Evolutionary conservation across 2,797 vertebrate genomes (phyloP), one percentile per base, ranked within the genome.

Genomic region (Fistularia commersonii): DNA sequence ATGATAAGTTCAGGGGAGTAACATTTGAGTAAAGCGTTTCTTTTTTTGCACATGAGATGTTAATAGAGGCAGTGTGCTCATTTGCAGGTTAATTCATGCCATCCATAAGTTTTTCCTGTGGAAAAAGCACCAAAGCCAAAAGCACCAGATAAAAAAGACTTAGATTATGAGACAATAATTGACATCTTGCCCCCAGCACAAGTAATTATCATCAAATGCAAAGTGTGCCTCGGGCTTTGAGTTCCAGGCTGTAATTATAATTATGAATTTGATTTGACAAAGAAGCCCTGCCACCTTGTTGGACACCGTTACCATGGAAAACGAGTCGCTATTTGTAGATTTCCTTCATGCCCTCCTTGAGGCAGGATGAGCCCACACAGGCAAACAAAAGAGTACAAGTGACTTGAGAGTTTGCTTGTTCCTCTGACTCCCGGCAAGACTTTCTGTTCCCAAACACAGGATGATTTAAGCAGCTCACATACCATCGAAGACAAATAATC

Each of bases 321-420:
- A 72, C 61, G 49, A 51, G 55, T 36, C 7, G 35, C 6, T 7
- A 54, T 66, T 62, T 57, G 40, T 46, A 43, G 47, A 39, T 53
- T 50, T 43, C 41, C 48, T 68, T 66, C 11, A 4, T 34, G 56
- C 5, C 32, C 41, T 59, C 58, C 76, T 58, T 1, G 53, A 45
- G 77, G 73, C 73, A 48, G 48, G 46, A 61, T 8, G 53, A 74
- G 55, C 72, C 68, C 51, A 49, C 12, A 23, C 49, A 41, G 36
- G 57, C 66, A 88, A 85, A 85, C 79, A 74, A 54, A 70, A 73
- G 74, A 40, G 77, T 83, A 75, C 80, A 81, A 69, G 48, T 60
- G 61, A 80, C 66, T 72, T 55, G 69, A 66, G 51, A 52, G 47
- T 41, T 40, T 4, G 8, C 40, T 44, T 64, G 59, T 56, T 51